Base-by-base conservation (phyloP, 2,113 vertebrate genomes). In the Phalacrocorax brasilianus region DNA sequence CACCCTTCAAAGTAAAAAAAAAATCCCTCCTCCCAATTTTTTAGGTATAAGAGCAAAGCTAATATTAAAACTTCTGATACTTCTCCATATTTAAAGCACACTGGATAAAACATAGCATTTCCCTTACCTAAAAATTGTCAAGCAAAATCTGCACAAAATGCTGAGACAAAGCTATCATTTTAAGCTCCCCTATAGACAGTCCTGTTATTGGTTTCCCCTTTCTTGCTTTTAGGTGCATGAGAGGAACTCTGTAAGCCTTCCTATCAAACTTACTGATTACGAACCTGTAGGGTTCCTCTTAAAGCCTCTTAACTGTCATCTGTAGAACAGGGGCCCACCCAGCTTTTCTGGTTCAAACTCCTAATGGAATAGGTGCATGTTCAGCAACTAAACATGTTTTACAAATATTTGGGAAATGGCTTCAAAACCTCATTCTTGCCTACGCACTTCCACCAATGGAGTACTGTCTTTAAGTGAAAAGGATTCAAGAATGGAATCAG, bases 1-100 rank as follows among this genome's bases (percentile, higher is more conserved):
- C n/a, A 85, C 12, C 40, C 50, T 83, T 88, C 8, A 47, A 52
- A 82, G 14, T 73, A 24, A 14, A 50, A 38, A 8, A 32, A 68
- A 45, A 44, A 15, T 21, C 9, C 5, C 1, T 3, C 5, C 12
- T 23, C 9, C 5, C 6, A 10, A 23, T 1, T 30, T 59, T 71
- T 85, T 24, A 30, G 32, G 19, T 71, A 3, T 28, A 86, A 73
- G 20, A 86, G n/a, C 14, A 73, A 12, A 72, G 6, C 24, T 58
- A 65, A 14, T 65, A 56, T 33, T 68, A 75, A 92, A 81, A 63
- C 12, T 9, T 47, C 18, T 32, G 10, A 63, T 8, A 81, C 5
- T 74, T 79, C 68, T 74, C 33, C 19, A 35, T 40, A 55, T 32
- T 84, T 71, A 59, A 47, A 66, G 14, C n/a, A 45, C 47, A 42